Evolutionary conservation across 64 coral and sea anemone species (phyloP).

Genomic region (Platygyra sinensis): DNA sequence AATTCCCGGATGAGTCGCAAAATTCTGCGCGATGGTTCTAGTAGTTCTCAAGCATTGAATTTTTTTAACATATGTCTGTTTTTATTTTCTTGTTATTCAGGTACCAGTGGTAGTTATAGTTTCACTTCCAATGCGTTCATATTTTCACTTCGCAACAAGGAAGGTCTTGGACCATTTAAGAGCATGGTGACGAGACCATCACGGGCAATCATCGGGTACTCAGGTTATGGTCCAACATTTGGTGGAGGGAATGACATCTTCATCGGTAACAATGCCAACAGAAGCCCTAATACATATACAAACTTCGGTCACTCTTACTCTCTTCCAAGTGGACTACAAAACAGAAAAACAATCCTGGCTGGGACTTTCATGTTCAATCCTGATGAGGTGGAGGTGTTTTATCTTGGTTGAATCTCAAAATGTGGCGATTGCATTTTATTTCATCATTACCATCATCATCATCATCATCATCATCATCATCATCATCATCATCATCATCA

Average conservation of each 20-base stretch:
- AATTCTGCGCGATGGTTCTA: too few relatives aligned
- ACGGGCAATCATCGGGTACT: not conserved
- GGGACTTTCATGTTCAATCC: not conserved
- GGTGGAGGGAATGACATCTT: not conserved
- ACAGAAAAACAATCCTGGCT: not conserved
- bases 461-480: too few relatives aligned
- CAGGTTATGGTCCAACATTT: too few relatives aligned
- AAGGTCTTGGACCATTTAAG: not conserved
- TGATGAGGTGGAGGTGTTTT: not conserved
- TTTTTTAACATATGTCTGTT: too few relatives aligned
- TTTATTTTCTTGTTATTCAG: not conserved
- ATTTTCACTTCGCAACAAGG: too few relatives aligned
- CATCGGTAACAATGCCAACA: not conserved
- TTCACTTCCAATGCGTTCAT: not conserved
- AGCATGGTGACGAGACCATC: not conserved
- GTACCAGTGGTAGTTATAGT: not conserved
- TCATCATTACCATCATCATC: too few relatives aligned
- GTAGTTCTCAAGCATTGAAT: too few relatives aligned
- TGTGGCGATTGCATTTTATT: too few relatives aligned
- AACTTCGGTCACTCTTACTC: not conserved
- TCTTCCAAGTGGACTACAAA: not conserved
- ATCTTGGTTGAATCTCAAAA: too few relatives aligned
- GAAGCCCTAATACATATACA: not conserved
- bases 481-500: too few relatives aligned
- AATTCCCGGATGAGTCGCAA: too few relatives aligned